Conservation (phyloP, 2,113 vertebrate species). For the Talpa occidentalis region DNA sequence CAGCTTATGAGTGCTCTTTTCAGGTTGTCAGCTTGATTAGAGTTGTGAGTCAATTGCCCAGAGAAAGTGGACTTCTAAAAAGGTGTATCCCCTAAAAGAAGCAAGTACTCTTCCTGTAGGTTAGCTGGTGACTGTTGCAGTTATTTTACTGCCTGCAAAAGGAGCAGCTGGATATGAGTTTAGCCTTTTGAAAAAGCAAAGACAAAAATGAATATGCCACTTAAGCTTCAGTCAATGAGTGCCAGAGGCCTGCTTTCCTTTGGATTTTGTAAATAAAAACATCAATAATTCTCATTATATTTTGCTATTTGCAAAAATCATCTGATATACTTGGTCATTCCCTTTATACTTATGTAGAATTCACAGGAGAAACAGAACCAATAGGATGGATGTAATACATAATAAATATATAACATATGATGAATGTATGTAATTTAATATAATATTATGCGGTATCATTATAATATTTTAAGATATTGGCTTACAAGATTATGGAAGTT, state of each 20-base stretch:
- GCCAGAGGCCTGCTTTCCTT: too few species aligned
- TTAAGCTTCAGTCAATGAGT: not conserved
- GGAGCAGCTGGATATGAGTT: not conserved
- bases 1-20: not conserved
- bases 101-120: not conserved
- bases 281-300: not conserved
- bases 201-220: not conserved
- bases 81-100: not conserved
- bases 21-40: not conserved
- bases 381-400: too few species aligned
- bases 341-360: not conserved
- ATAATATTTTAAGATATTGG: not conserved
- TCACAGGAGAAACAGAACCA: not conserved
- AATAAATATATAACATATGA: too few species aligned
- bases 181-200: not conserved
- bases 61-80: not conserved
- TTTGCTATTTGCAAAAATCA: not conserved
- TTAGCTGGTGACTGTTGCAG: not conserved
- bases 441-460: too few species aligned
- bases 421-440: not conserved
- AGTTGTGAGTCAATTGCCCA: not conserved
- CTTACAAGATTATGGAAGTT: not conserved
- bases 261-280: not conserved
- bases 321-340: not conserved
- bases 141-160: not conserved